Base-by-base conservation (phyloP, 2,113 vertebrate species). In the Cynocephalus volans region DNA sequence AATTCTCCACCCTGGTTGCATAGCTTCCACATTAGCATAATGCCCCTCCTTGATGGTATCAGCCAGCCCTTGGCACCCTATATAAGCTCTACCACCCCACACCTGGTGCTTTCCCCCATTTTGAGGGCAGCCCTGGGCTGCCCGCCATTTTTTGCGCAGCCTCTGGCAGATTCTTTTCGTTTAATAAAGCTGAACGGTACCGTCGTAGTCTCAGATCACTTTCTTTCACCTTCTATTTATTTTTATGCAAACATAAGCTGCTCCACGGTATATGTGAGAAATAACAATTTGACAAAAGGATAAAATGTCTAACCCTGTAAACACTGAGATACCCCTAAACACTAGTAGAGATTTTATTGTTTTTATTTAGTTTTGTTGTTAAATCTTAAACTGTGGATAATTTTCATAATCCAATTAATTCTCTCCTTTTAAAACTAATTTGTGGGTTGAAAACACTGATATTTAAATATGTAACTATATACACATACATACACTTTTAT, bases 261-360 rank as follows among this genome's bases (percentile, higher is more conserved):
- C 48, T 97, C 94, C 72, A 75, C 33, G 80, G 69, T 88, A 9
- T 50, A 90, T 89, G 85, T 33, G 45, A 97, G 65, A 96, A 84
- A 81, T 92, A 95, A 97, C 75, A 97, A 41, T 88, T 82, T 95
- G 60, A 85, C 41, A 64, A 81, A 96, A 88, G 18, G 77, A 56
- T 60, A 92, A 69, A 83, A 85, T 83, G 48, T 94, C 85, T 88
- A 86, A 93, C 88, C 19, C 19, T 76, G 67, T 10, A 52, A 70
- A 41, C 93, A 73, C 33, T 75, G 65, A 94, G 23, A 60, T 60
- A 82, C 26, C 36, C 58, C 31, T 89, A 73, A 88, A 90, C 2
- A 33, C 9, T 48, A 89, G 41, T 23, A 73, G 45, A 65, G 36
- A 36, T 14, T 86, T 95, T 77, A 65, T 73, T 80, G 54, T 62